Base-by-base conservation (phyloP, 2,888 invertebrate species). In the Lacanobia wlatinum region DNA sequence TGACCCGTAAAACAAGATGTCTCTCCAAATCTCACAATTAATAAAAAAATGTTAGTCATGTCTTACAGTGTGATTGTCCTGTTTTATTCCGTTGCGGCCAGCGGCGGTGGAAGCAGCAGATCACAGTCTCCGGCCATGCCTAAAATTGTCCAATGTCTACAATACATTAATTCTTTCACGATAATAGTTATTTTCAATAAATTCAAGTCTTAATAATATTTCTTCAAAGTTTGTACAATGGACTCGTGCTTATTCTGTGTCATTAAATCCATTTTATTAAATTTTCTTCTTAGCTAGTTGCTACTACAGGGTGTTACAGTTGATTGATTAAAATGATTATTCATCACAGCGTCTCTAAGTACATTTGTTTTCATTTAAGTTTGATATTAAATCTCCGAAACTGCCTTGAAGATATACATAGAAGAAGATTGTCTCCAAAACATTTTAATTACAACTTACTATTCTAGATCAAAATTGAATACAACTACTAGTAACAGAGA, bases 61-160 rank as follows among this genome's bases (percentile, higher is more conserved):
- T 76, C 79, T 73, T 75, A 73, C 76, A 74, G 73, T 74, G 62
- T 56, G 77, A 78, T 80, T 68, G 72, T 86, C 82, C 75, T 60
- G 76, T 71, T 65, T 66, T 74, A 76, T 72, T 82, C 83, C 76
- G 59, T 62, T 23, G 84, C 38, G 50, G 80, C 80, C 85, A 61
- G 55, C 80, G 58, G 74, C 59, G 59, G 72, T 70, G 76, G 77
- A 73, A 65, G 84, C 76, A 73, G 80, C 80, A 68, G 76, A 84
- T 85, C 85, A 84, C 77, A 86, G 78, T 86, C 85, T 80, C 86
- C 84, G 82, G 80, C 86, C 86, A 67, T 84, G 86, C 86, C 85
- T 85, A 86, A 86, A 85, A 86, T 84, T 72, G 82, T 82, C 86
- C 84, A 84, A 85, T 73, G 28, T 82, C 85, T 85, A 82, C 80